Evolutionary conservation across 1,140 invertebrate genomes (phyloP), one percentile per base, ranked within the genome.

Genomic region (Sminthurinus signatus): DNA sequence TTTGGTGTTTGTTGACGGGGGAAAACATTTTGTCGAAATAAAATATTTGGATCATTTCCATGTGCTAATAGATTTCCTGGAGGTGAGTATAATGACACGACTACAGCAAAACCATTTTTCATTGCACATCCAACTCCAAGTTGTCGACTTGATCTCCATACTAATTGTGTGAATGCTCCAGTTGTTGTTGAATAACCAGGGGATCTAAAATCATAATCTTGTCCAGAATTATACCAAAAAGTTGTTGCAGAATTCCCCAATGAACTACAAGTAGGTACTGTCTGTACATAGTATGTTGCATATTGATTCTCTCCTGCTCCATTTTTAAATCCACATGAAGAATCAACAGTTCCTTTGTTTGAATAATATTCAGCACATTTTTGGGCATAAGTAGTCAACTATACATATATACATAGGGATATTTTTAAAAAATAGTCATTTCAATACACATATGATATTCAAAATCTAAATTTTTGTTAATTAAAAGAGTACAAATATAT

Each of bases 61-160:
- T 83, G 83, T 8, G 88, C 88, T 2, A 89, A 78, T 61, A 88
- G 84, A 75, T 94, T 95, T 1, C 91, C 91, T 2, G 89, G 84
- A 0, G 91, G 91, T 73, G 82, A 83, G 75, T 94, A 95, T 76
- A 92, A 89, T 23, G 86, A 87, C 0, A 94, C 91, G 0, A 93
- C 86, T 69, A 87, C 87, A 27, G 87, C 81, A 71, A 85, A 84
- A 0, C 88, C 88, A 62, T 84, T 84, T 59, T 81, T 82, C 67
- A 80, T 83, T 0, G 88, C 84, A 68, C 85, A 80, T 19, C 87
- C 91, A 2, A 93, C 84, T 0, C 91, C 91, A 0, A 94, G 72
- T 71, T 88, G 83, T 70, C 80, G 82, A 55, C 81, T 87, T 25
- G 83, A 84, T 72, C 84, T 85, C 91, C 91, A 95, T 17, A 93